Base-by-base conservation (phyloP, 2,888 invertebrate genomes). In the Theodoxus fluviatilis region DNA sequence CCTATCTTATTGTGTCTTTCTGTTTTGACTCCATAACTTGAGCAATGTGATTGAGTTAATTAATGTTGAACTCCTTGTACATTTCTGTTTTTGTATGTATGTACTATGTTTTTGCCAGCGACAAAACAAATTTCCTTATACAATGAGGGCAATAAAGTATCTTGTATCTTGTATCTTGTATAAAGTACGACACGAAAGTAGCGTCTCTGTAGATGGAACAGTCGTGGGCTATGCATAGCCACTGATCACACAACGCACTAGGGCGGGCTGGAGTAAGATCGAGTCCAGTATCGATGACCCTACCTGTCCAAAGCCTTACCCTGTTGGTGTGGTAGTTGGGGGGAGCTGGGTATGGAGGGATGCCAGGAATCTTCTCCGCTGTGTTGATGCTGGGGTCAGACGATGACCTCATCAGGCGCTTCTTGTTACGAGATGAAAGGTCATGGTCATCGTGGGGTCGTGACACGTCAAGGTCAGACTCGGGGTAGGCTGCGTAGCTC, bases 311-410 rank as follows among this genome's bases (percentile, higher is more conserved):
- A 22, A 61, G 22, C 25, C 61, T 37, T 33, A 75, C 74, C 61
- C 64, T 73, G 18, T 69, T 67, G 66, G 76, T 74, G 28, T 79
- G 77, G 87, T 96, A 95, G 77, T 94, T 94, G 72, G 95, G 95
- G 75, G 96, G 93, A n/a, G 82, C 80, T 7, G 84, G 85, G 74
- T 86, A 86, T 6, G 85, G 84, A 0, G 86, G 85, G 38, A 86
- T 85, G 7, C 85, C 84, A 2, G 84, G 84, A 55, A 86, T 79
- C 85, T 94, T 94, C 84, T 95, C 95, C 85, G 94, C 94, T 78
- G 96, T 95, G 76, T 95, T 95, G 83, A 97, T 94, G 85, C 95
- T 96, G 64, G 96, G 97, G 89, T 96, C 96, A 65, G 95, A 96
- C 73, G 94, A 95, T 57, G 94, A 94, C 87, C 95, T 94, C 55